Conservation (phyloP, 2,888 invertebrate species). For the Rhopalosiphum nymphaeae region DNA sequence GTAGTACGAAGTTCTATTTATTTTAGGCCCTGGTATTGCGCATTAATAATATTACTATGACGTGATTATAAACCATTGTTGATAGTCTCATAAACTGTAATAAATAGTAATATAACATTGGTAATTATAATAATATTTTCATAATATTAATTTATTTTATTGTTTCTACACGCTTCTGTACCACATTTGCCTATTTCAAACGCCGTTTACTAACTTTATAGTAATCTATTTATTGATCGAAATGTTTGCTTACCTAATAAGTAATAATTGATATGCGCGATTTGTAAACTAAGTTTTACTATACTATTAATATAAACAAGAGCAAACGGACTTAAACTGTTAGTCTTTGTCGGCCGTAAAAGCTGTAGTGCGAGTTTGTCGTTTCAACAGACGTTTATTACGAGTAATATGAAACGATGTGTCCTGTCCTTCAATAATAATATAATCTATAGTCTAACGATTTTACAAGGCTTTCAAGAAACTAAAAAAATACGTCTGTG, state of each 20-base stretch:
- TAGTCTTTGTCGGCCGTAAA: not conserved
- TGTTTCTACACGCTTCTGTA: not conserved
- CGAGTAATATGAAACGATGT: not conserved
- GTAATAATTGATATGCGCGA: not conserved
- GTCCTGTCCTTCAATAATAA: not conserved
- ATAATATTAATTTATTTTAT: not conserved
- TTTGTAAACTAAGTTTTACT: not conserved
- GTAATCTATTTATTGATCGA: not conserved
- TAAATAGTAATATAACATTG: no score
- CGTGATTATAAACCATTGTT: not conserved
- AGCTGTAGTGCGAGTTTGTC: not conserved
- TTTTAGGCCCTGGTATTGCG: no score
- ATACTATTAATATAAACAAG: slow-evolving; percentile 1
- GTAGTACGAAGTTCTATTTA: no score
- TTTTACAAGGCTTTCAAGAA: not conserved
- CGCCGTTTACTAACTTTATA: slow-evolving; percentile 3
- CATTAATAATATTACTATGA: not conserved
- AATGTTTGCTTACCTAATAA: not conserved
- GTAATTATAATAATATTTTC: no score
- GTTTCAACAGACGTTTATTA: not conserved
- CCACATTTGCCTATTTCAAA: slow-evolving; percentile 19
- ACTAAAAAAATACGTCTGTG: not conserved
- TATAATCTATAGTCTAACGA: not conserved
- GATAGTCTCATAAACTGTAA: not conserved
- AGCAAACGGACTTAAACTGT: not conserved